These are phyloP conservation scores for Hydrotaea diabolus DNA, from an alignment of 2,888 invertebrate genomes.

Conservation along the genomic window DNA sequence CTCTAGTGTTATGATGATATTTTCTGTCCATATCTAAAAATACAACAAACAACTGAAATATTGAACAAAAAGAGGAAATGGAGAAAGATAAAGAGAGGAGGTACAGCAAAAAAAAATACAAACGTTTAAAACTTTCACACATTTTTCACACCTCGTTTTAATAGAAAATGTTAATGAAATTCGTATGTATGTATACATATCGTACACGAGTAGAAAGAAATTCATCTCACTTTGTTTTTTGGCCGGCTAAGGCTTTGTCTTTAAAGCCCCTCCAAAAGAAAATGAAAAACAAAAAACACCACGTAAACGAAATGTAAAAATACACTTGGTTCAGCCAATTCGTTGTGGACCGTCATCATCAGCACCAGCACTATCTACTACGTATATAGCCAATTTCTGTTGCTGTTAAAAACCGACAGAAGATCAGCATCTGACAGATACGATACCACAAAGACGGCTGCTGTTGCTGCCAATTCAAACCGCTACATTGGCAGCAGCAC, in stretches of 20 bases:
- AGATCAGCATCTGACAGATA: conserved; percentile 27
- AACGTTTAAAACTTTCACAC: conserved; percentile 59
- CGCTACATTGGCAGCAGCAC: conserved; percentile 10
- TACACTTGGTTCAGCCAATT: not conserved
- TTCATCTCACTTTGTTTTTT: not conserved
- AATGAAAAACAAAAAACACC: not conserved
- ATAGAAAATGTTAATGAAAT: conserved; percentile 54
- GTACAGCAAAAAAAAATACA: conserved; percentile 11
- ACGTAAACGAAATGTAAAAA: not conserved
- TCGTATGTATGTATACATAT: not conserved
- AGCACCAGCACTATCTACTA: not conserved
- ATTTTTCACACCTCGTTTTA: conserved; percentile 61
- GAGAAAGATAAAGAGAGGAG: not conserved
- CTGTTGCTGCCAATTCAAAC: not conserved
- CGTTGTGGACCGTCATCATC: not conserved
- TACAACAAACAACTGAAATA: not conserved
- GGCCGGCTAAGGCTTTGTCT: conserved; percentile 9
- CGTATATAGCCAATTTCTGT: conserved; percentile 22
- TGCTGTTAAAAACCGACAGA: conserved; percentile 20
- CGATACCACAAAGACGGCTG: conserved; percentile 4
- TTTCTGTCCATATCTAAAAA: conserved; percentile 15
- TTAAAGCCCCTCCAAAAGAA: conserved; percentile 24
- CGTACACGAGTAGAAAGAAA: not conserved
- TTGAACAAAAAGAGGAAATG: conserved; percentile 22
- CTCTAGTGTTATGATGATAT: not conserved